Conservation (phyloP, 2,888 invertebrate genomes). For the Limnephilus marmoratus region DNA sequence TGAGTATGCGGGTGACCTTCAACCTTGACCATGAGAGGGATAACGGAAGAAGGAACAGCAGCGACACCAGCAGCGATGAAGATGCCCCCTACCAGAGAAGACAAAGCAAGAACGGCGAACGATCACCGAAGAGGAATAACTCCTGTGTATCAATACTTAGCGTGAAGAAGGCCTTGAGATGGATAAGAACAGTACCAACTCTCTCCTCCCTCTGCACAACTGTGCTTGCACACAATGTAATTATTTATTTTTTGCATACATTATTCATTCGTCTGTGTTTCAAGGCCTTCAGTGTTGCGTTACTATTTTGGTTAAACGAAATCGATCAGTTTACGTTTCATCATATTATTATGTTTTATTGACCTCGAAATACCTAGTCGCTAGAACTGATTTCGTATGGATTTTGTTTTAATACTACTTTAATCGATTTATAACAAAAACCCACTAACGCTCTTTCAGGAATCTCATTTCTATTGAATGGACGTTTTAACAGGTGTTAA, state of each 20-base stretch:
- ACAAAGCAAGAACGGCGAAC: conserved; percentile 64
- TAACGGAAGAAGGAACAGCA: conserved; percentile 67
- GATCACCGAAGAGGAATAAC: conserved; percentile 66
- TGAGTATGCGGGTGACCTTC: conserved; percentile 64
- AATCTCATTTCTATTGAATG: background rate
- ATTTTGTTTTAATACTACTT: background rate
- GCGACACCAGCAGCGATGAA: conserved; percentile 57
- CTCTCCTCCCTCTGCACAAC: conserved; percentile 78
- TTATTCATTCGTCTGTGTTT: background rate
- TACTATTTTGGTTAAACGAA: background rate
- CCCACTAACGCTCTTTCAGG: background rate
- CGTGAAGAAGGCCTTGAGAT: conserved; percentile 68
- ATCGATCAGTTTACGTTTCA: background rate
- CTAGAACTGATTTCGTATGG: background rate
- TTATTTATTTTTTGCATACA: conserved; percentile 49
- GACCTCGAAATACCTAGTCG: background rate
- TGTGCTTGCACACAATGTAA: conserved; percentile 78
- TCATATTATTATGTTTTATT: background rate
- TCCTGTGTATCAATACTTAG: conserved; percentile 62
- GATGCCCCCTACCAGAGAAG: conserved; percentile 64
- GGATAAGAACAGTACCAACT: conserved; percentile 73
- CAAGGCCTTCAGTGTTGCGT: background rate
- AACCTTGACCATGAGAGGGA: conserved; percentile 68
- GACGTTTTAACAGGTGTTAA: background rate
- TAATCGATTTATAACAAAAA: background rate